These are phyloP conservation scores for Drosophila algonquin DNA, from an alignment of 2,888 invertebrate species.

Conservation along the genomic window DNA sequence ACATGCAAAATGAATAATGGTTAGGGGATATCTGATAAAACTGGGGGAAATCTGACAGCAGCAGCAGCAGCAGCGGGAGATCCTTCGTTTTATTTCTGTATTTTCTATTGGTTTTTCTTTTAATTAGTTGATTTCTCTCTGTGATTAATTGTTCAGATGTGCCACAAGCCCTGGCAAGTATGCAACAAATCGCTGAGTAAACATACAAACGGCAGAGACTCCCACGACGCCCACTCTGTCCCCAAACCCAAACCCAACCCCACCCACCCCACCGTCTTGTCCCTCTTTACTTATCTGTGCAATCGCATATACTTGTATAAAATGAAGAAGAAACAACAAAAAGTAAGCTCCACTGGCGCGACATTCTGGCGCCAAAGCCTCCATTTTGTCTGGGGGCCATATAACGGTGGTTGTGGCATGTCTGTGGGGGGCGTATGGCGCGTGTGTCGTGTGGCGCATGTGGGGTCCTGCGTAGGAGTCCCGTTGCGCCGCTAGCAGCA, in stretches of 20 bases:
- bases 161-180: conserved; percentile 11
- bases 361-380: conserved; percentile 82
- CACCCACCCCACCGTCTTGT: not conserved
- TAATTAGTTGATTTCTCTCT: conserved; percentile 42
- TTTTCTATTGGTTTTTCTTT: not conserved
- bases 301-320: conserved; percentile 67
- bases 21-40: not conserved
- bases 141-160: conserved; percentile 28
- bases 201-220: not conserved
- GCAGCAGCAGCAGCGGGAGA: conserved; percentile 42
- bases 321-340: conserved; percentile 23
- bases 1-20: conserved; percentile 47
- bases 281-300: conserved; percentile 43
- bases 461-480: conserved; percentile 60
- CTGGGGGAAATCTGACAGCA: conserved; percentile 44
- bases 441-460: conserved; percentile 50
- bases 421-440: conserved; percentile 7
- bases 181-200: conserved; percentile 10
- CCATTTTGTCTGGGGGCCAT: conserved; percentile 80
- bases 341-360: conserved; percentile 83
- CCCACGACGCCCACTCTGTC: conserved; percentile 3
- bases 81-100: conserved; percentile 8
- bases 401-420: conserved; percentile 45
- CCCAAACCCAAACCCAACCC: too few species aligned
- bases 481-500: conserved; percentile 24